phyloP scores from a whole-genome alignment of 1,140 invertebrate species.

The Drosophila truncata region DNA sequence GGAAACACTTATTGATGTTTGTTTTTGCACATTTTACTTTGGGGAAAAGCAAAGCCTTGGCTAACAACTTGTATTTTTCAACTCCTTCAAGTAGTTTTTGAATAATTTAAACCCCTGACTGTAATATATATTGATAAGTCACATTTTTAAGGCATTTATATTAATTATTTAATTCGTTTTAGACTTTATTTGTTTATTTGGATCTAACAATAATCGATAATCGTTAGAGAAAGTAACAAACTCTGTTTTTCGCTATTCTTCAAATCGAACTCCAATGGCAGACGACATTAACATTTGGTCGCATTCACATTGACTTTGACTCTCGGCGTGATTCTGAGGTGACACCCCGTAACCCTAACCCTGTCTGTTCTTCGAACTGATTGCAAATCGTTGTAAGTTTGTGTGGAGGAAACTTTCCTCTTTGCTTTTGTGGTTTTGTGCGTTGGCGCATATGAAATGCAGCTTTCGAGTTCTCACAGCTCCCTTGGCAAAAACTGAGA shows the following conservation, averaged over 20 bases:
- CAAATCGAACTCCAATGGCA: not conserved
- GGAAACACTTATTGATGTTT: slow-evolving; percentile 13
- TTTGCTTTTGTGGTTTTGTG: slow-evolving; percentile 50
- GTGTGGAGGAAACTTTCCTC: slow-evolving; percentile 46
- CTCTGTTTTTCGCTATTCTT: not conserved
- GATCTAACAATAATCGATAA: not conserved
- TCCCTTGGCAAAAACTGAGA: slow-evolving; percentile 17
- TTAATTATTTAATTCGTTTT: not conserved
- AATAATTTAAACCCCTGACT: not conserved
- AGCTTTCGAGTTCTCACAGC: slow-evolving; percentile 58
- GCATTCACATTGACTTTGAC: slow-evolving; percentile 73
- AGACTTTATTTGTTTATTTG: not conserved
- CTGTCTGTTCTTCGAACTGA: slow-evolving; percentile 52
- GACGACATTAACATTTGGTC: slow-evolving; percentile 73
- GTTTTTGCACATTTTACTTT: not conserved
- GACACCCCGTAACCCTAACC: slow-evolving; percentile 12
- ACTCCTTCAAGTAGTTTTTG: not conserved
- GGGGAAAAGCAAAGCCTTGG: not conserved
- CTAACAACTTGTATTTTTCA: not conserved
- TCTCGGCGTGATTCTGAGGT: slow-evolving; percentile 20
- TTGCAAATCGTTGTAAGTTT: slow-evolving; percentile 73
- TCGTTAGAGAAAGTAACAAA: not conserved
- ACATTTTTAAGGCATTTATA: not conserved
- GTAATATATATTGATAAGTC: not conserved
- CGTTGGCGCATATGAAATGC: slow-evolving; percentile 65